These are phyloP conservation scores for Echiichthys vipera DNA, from an alignment of 2,797 vertebrate species.

Conservation along the genomic window DNA sequence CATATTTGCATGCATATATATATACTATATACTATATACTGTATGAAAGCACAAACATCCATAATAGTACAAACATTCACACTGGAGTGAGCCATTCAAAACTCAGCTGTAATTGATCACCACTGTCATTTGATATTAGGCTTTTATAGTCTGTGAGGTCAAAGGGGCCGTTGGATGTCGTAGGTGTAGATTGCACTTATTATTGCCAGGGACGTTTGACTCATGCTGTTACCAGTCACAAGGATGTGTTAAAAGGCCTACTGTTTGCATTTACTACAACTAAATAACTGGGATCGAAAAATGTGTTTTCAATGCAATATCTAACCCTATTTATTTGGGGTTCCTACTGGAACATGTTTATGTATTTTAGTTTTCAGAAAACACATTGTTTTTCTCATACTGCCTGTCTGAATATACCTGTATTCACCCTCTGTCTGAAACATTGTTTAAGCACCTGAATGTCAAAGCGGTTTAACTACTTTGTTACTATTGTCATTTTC, in stretches of 20 bases:
- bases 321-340: slow-evolving; percentile 9
- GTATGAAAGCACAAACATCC: background rate
- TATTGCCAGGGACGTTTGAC: background rate
- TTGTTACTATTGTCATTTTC: no score
- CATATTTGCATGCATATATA: background rate
- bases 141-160: slow-evolving; percentile 1
- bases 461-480: no score
- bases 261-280: background rate
- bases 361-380: no score
- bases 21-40: background rate
- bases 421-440: no score
- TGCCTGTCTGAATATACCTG: no score
- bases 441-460: no score
- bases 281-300: background rate
- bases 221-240: background rate
- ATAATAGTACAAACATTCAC: background rate
- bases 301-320: background rate
- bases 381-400: no score
- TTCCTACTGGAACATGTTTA: no score
- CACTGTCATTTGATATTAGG: background rate
- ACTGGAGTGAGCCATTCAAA: background rate
- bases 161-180: slow-evolving; percentile 7
- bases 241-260: background rate
- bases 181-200: background rate
- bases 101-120: slow-evolving; percentile 8